A percentile compares a stretch with the other conserved stretches of the same genome.
These are phyloP conservation scores for Mellilla xanthometata DNA, from an alignment of 2,888 invertebrate genomes.

Conservation along the genomic window DNA sequence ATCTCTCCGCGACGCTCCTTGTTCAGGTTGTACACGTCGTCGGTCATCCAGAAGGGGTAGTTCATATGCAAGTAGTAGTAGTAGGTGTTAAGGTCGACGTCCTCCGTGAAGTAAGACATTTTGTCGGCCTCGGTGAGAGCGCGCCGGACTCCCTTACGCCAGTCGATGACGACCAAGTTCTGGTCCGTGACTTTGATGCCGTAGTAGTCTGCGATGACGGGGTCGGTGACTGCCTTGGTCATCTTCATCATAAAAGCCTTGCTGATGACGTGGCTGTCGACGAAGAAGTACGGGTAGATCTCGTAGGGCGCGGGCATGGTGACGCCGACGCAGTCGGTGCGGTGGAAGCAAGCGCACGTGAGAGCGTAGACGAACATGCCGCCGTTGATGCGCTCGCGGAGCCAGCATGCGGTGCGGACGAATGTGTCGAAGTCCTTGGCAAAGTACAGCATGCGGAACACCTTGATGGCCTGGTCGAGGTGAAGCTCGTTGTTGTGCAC, in stretches of 20 bases:
- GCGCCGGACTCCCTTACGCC: conserved; percentile 85
- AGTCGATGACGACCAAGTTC: conserved; percentile 84
- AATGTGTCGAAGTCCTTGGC: conserved; percentile 88
- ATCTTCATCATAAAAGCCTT: conserved; percentile 85
- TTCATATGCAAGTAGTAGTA: conserved; percentile 86
- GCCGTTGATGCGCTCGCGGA: conserved; percentile 87
- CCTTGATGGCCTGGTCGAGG: conserved; percentile 83
- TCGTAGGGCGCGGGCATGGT: conserved; percentile 89
- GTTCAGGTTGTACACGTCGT: conserved; percentile 71
- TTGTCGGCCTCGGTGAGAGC: conserved; percentile 83
- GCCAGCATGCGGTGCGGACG: conserved; percentile 86
- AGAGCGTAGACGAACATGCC: conserved; percentile 89
- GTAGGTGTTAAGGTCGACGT: conserved; percentile 88
- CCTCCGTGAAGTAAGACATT: conserved; percentile 88
- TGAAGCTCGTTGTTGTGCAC: conserved; percentile 84
- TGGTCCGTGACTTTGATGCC: conserved; percentile 77
- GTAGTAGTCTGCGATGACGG: conserved; percentile 77
- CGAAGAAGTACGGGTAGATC: conserved; percentile 89
- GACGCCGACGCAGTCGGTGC: conserved; percentile 85
- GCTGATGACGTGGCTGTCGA: conserved; percentile 87
- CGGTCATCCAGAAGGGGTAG: conserved; percentile 87
- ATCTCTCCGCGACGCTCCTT: conserved; percentile 81
- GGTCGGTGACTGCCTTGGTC: conserved; percentile 81
- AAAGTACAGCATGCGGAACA: conserved; percentile 85
- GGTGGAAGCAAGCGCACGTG: conserved; percentile 86